Percentiles rank a stretch among this genome's conserved stretches.
phyloP scores from a whole-genome alignment of 2,888 invertebrate species.

The Hermodice carunculata region DNA sequence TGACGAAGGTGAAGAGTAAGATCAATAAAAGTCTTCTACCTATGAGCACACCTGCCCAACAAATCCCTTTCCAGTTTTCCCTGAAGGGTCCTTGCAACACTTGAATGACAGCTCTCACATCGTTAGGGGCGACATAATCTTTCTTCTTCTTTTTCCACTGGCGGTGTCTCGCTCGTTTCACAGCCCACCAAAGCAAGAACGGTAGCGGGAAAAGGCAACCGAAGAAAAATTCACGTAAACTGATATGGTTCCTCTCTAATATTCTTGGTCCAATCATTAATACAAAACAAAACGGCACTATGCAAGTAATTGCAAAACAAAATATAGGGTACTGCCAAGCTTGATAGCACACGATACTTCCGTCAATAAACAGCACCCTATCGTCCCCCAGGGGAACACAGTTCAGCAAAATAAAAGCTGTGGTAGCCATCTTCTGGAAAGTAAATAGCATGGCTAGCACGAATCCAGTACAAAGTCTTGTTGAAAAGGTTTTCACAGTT shows the following conservation, averaged over 20 bases:
- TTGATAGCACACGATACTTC: constrained; percentile 26
- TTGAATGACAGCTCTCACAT: constrained; percentile 18
- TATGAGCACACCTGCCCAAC: constrained; percentile 45
- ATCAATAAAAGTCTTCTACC: constrained; percentile 39
- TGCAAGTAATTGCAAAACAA: constrained; percentile 30
- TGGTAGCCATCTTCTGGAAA: constrained; percentile 41
- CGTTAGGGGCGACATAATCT: not conserved
- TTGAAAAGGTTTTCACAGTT: constrained; percentile 24
- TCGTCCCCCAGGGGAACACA: constrained; percentile 37
- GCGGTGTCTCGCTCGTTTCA: too few species aligned
- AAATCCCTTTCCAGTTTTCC: constrained; percentile 27
- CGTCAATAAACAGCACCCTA: constrained; percentile 42
- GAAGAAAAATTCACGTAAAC: constrained; percentile 33
- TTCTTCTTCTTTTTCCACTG: too few species aligned
- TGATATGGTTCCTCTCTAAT: constrained; percentile 21
- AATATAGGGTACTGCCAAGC: constrained; percentile 25
- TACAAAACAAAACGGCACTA: constrained; percentile 38
- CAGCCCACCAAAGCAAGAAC: constrained; percentile 35
- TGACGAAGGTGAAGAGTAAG: constrained; percentile 41
- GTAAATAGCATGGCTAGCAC: constrained; percentile 38
- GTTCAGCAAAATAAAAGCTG: constrained; percentile 41
- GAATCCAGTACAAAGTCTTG: constrained; percentile 34
- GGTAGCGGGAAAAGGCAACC: constrained; percentile 39
- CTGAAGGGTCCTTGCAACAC: constrained; percentile 42
- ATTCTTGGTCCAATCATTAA: constrained; percentile 38